Base-by-base conservation (phyloP, 2,797 vertebrate genomes). In the Acipenser oxyrinchus region DNA sequence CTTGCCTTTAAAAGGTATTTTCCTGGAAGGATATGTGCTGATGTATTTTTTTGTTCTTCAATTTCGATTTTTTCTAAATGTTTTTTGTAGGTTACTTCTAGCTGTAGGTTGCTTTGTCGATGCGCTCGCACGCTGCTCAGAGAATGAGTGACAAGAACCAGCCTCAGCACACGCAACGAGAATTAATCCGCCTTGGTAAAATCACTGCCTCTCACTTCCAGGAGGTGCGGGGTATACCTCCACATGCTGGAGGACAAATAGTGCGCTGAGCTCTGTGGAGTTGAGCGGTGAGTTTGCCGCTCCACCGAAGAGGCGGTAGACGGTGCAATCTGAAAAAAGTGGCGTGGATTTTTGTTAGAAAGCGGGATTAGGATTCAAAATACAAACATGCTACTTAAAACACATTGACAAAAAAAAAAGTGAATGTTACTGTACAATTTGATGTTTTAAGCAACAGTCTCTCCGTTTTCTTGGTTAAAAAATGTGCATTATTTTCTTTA, bases 131-230 rank as follows among this genome's bases (percentile, higher is more conserved):
- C 77, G 88, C 89, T 73, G 86, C 82, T 76, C 84, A 67, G 76
- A 89, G 87, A 91, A 89, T 93, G 92, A 95, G 86, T 92, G 94
- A 95, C 92, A 93, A 82, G 88, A 79, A 83, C 73, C 77, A 74
- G 87, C 92, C 91, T 89, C 75, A 94, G 90, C 89, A 93, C 93
- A 76, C 85, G 77, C 78, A 75, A 68, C 83, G 52, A 70, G 82
- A 87, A 94, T 94, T 90, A 90, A 89, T 95, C 88, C 94, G 93
- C 94, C 77, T 75, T 79, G 81, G 81, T 71, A 62, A 68, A 61
- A 13, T 59, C 61, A 65, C 74, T 50, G 71, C 70, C 79, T 75
- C 72, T 70, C 69, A 67, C 59, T 66, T 66, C 63, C 61, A 65
- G 66, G 72, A 64, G 73, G 58, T 64, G 58, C 62, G 51, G 53